phyloP scores from a whole-genome alignment of 2,113 vertebrate species.

The Protobothrops flavoviridis region DNA sequence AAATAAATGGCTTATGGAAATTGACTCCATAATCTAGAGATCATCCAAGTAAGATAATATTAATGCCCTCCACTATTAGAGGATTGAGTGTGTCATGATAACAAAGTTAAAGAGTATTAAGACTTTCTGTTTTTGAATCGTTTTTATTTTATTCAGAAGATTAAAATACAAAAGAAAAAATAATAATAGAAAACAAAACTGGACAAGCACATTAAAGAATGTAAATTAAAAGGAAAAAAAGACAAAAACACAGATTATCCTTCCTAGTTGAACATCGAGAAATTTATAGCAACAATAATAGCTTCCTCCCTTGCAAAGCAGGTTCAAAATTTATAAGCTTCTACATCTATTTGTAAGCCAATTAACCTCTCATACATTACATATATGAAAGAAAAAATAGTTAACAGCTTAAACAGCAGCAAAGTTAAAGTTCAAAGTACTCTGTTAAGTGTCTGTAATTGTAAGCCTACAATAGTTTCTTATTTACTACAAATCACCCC shows the following conservation, averaged over 20 bases:
- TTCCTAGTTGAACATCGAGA: not conserved
- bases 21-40: not conserved
- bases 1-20: not conserved
- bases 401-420: not conserved
- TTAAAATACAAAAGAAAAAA: not conserved
- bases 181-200: not conserved
- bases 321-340: not conserved
- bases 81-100: not conserved
- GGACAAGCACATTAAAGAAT: not conserved
- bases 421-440: not conserved
- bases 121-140: not conserved
- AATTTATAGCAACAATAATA: not conserved
- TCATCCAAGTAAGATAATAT: not conserved
- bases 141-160: not conserved
- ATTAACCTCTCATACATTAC: not conserved
- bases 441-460: not conserved
- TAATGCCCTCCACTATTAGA: not conserved
- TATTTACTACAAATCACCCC: not conserved
- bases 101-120: not conserved
- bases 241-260: not conserved
- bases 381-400: not conserved
- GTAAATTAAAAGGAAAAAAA: not conserved
- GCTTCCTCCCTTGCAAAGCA: not conserved
- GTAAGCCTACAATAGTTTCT: not conserved
- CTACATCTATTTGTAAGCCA: not conserved